Conservation (phyloP, 2,797 vertebrate genomes). For the Sebastes jordani region DNA sequence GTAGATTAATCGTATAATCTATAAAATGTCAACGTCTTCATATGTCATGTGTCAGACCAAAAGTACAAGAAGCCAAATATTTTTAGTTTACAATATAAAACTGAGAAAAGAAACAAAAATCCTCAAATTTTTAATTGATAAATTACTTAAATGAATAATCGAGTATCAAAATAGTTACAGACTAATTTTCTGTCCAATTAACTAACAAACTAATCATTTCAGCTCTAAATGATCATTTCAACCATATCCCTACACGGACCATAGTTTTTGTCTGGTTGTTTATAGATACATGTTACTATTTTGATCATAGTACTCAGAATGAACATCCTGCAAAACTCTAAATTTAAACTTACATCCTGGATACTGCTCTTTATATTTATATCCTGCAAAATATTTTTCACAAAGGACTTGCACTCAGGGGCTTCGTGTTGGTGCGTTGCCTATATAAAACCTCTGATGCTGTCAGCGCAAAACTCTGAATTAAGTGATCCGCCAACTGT, state of each 20-base stretch:
- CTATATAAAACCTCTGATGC: slow-evolving; percentile 61
- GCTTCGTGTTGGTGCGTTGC: slow-evolving; percentile 13
- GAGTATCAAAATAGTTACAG: neutral
- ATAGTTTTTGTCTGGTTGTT: neutral
- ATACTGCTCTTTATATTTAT: neutral
- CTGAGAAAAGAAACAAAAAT: neutral
- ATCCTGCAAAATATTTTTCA: neutral
- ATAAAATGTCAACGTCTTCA: neutral
- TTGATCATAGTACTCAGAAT: neutral
- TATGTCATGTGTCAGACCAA: neutral
- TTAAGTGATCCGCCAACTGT: slow-evolving; percentile 62
- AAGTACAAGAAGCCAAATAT: neutral
- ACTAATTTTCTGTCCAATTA: neutral
- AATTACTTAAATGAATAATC: neutral
- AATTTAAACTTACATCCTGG: neutral
- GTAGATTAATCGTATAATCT: neutral
- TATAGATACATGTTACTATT: neutral
- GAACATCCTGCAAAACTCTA: neutral
- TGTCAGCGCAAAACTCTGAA: slow-evolving; percentile 59
- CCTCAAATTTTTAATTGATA: neutral
- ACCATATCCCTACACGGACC: neutral
- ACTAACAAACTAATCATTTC: neutral
- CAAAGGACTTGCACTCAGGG: neutral
- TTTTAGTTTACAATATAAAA: neutral
- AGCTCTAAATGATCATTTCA: neutral